phyloP scores from a whole-genome alignment of 1,140 invertebrate genomes.

The Heliothis subflexa region DNA sequence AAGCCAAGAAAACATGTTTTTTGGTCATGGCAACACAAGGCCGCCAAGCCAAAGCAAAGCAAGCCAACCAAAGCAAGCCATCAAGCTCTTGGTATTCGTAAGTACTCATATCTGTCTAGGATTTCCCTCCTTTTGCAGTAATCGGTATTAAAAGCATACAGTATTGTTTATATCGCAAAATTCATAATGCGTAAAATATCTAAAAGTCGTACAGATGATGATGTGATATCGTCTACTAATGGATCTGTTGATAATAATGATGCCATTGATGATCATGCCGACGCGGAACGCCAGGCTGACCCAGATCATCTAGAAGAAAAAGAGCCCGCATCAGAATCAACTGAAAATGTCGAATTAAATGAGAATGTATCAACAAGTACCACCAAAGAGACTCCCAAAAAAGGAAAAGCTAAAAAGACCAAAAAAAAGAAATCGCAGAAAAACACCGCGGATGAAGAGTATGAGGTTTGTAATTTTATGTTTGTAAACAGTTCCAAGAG shows the following conservation, averaged over 20 bases:
- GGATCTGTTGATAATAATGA: conserved; percentile 75
- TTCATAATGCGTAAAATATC: conserved; percentile 79
- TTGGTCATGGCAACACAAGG: no score
- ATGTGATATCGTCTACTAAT: conserved; percentile 80
- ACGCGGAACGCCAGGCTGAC: conserved; percentile 57
- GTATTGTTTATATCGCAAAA: conserved; percentile 61
- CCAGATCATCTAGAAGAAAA: conserved; percentile 31
- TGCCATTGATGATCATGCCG: conserved; percentile 62
- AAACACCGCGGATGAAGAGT: conserved; percentile 69
- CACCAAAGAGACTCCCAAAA: conserved; percentile 61
- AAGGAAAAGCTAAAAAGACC: conserved; percentile 69
- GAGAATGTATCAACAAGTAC: conserved; percentile 55
- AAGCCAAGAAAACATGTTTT: no score
- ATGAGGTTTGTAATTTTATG: conserved; percentile 64
- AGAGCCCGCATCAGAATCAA: conserved; percentile 45
- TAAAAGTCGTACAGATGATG: conserved; percentile 77
- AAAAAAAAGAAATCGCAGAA: conserved; percentile 68
- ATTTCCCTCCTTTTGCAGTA: conserved; percentile 73
- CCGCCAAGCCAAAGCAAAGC: neutral
- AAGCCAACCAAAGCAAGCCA: neutral
- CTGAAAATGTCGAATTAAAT: conserved; percentile 49
- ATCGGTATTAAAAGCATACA: neutral
- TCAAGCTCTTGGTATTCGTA: neutral
- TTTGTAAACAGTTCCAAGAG: conserved; percentile 11
- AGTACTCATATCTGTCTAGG: conserved; percentile 5